phyloP scores from a whole-genome alignment of 2,113 vertebrate genomes.

The Apus apus region DNA sequence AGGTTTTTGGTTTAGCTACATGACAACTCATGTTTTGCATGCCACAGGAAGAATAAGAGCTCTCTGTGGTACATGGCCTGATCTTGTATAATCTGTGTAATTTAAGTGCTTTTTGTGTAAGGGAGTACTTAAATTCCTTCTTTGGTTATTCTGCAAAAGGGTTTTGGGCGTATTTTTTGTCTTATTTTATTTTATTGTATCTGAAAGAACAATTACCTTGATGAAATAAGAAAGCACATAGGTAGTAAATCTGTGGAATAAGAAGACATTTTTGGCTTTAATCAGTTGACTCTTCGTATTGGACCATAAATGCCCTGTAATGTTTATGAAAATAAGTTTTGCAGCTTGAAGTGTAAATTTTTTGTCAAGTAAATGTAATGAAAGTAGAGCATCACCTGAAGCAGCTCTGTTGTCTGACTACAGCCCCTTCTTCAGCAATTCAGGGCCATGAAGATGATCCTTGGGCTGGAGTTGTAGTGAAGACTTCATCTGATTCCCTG shows the following conservation, averaged over 20 bases:
- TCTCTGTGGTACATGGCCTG: neutral
- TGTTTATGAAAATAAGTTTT: neutral
- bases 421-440: neutral
- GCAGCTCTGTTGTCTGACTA: neutral
- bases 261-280: neutral
- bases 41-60: neutral
- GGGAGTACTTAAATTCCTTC: neutral
- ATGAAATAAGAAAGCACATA: neutral
- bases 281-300: neutral
- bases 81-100: slow-evolving; percentile 53
- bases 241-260: neutral
- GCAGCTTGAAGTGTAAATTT: neutral
- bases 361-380: neutral
- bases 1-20: neutral
- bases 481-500: neutral
- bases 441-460: too few relatives aligned
- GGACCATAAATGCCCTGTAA: neutral
- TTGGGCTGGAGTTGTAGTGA: neutral
- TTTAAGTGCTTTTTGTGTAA: slow-evolving; percentile 36
- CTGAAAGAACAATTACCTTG: neutral
- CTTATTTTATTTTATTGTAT: neutral
- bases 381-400: neutral
- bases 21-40: slow-evolving; percentile 16
- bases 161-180: neutral
- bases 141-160: neutral